Percentiles rank a stretch among this genome's conserved stretches.
Evolutionary conservation across 1,140 invertebrate genomes (phyloP).

Genomic region (Matsumurasca onukii): DNA sequence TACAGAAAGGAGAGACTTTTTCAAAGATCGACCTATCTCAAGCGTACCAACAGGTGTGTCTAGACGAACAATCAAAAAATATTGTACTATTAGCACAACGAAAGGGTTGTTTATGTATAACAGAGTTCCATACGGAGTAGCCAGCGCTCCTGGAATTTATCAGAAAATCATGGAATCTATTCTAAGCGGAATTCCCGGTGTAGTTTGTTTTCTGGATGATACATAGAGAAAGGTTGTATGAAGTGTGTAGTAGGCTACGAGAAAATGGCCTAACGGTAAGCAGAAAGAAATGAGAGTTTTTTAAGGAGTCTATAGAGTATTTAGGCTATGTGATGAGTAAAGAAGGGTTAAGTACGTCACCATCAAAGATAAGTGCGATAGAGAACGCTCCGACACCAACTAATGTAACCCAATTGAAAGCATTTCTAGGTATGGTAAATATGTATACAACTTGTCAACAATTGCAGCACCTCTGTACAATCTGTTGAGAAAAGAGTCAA

Average conservation of each 20-base stretch:
- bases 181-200: constrained; percentile 28
- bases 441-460: constrained; percentile 42
- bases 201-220: constrained; percentile 31
- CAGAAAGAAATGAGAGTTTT: constrained; percentile 40
- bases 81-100: constrained; percentile 22
- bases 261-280: constrained; percentile 33
- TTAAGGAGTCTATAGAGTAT: constrained; percentile 35
- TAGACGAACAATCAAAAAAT: constrained; percentile 15
- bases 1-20: constrained; percentile 21
- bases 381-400: constrained; percentile 38
- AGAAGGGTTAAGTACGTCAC: constrained; percentile 42
- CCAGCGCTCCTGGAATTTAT: not conserved
- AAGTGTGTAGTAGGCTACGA: constrained; percentile 31
- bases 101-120: constrained; percentile 14
- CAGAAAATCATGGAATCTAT: constrained; percentile 37
- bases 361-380: constrained; percentile 42
- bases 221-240: constrained; percentile 25
- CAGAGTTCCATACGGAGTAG: constrained; percentile 21
- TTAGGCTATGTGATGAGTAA: constrained; percentile 45
- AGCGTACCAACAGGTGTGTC: constrained; percentile 14
- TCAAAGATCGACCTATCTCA: constrained; percentile 19
- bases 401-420: constrained; percentile 40
- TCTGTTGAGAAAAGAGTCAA: constrained; percentile 39
- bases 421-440: constrained; percentile 45
- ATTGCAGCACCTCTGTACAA: constrained; percentile 42